Evolutionary conservation across 2,797 vertebrate species (phyloP).

Genomic region (Gephyroberyx darwinii): DNA sequence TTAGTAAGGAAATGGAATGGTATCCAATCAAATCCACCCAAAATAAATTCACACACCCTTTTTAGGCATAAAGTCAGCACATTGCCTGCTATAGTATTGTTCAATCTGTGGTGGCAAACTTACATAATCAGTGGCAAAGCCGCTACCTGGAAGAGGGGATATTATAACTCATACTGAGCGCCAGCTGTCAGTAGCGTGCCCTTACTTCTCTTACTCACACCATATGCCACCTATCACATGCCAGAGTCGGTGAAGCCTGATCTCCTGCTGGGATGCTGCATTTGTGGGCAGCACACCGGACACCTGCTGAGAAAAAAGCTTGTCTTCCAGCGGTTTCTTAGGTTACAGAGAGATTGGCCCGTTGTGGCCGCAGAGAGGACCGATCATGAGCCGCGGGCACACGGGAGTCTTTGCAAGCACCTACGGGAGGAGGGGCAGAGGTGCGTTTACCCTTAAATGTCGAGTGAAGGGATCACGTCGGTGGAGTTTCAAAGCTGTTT

Average conservation of each 20-base stretch:
- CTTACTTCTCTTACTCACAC: slow-evolving; percentile 53
- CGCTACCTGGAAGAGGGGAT: slow-evolving; percentile 71
- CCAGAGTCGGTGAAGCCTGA: slow-evolving; percentile 18
- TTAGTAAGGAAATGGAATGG: slow-evolving; percentile 22
- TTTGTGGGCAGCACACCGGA: slow-evolving; percentile 37
- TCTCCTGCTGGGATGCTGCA: slow-evolving; percentile 21
- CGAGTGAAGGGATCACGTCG: not conserved
- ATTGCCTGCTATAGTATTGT: slow-evolving; percentile 45
- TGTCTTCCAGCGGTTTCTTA: not conserved
- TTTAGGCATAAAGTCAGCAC: slow-evolving; percentile 33
- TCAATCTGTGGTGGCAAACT: slow-evolving; percentile 65
- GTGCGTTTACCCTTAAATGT: not conserved
- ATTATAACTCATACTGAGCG: slow-evolving; percentile 60
- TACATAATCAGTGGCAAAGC: slow-evolving; percentile 68
- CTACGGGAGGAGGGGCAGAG: not conserved
- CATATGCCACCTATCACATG: slow-evolving; percentile 68
- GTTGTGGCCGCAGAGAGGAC: not conserved
- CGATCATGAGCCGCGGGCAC: not conserved
- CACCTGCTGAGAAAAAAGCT: slow-evolving; percentile 44
- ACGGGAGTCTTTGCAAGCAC: not conserved
- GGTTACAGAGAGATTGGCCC: slow-evolving; percentile 8
- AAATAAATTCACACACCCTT: slow-evolving; percentile 31
- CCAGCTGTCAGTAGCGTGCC: slow-evolving; percentile 63
- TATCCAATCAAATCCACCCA: slow-evolving; percentile 29
- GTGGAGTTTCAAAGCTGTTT: not conserved